Base-by-base conservation (phyloP, 2,888 invertebrate genomes). In the Rhorus exstirpatorius region DNA sequence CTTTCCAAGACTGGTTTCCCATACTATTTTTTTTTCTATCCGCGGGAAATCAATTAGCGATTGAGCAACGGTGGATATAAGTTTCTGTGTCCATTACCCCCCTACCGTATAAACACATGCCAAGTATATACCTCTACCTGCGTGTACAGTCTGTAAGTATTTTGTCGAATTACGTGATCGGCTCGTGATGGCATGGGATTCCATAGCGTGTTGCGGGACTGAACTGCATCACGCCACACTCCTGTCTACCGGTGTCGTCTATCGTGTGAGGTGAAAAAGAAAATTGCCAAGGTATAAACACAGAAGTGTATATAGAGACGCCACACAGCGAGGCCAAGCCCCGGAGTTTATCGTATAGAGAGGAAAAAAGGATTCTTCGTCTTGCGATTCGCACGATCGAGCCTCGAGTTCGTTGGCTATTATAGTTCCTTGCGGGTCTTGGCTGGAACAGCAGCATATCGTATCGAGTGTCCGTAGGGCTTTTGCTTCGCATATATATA, bases 141-240 rank as follows among this genome's bases (percentile, higher is more conserved):
- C 26, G 1, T 17, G 12, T 31, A 10, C 7, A 49, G 58, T 72
- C 26, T 19, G 24, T 41, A 38, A 70, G 68, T 80, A 75, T 80
- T 75, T 55, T 68, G 78, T 81, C 68, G 81, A 77, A 78, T 78
- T 78, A 78, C 81, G 78, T 78, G 81, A 81, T 67, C 81, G 74
- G 41, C 21, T 8, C 55, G 70, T 44, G 60, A 67, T 72, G 21
- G 61, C 41, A 55, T 63, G 74, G 53, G 68, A 74, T 68, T 72
- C n/a, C 14, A 21, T 7, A 26, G 6, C 1, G 17, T 21, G 46
- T 24, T 1, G 68, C 53, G 21, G 1, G n/a, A 7, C 21, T 26
- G 21, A 67, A 49, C 41, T 14, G 46, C 10, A 24, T 55, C 55
- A 55, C 70, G 70, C 21, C 55, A 26, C 12, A 14, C 31, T 31